A percentile compares a stretch with the other conserved stretches of the same genome.
Conservation (phyloP, 2,113 vertebrate genomes). For the Corythaeola cristata region DNA sequence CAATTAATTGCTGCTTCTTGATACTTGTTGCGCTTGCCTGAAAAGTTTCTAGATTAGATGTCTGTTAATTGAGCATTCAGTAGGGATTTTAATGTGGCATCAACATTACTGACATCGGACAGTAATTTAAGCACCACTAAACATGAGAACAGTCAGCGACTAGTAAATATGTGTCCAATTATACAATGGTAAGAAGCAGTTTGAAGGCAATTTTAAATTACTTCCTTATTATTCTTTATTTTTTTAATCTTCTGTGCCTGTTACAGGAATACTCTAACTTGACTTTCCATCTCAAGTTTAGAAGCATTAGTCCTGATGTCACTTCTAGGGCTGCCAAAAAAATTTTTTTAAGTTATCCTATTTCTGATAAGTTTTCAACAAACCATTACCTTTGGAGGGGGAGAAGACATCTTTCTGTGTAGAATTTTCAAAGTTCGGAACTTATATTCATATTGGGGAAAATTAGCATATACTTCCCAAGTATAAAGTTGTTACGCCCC, state of each 20-base stretch:
- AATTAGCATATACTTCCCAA: background rate
- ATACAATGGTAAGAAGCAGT: background rate
- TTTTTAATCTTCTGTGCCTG: background rate
- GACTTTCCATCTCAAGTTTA: background rate
- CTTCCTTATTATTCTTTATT: background rate
- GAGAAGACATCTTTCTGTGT: background rate
- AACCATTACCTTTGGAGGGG: background rate
- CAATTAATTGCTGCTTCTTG: background rate
- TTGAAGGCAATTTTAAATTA: background rate
- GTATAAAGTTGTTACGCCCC: background rate
- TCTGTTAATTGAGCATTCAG: background rate
- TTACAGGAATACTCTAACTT: background rate
- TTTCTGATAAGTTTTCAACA: background rate
- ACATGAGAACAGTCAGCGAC: background rate
- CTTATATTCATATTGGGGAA: background rate
- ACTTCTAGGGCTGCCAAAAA: background rate
- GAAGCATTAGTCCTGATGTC: background rate
- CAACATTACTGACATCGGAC: background rate
- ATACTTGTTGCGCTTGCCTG: background rate
- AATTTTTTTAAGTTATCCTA: rapidly evolving
- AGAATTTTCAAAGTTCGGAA: background rate
- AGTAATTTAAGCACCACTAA: background rate
- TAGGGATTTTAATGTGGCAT: background rate
- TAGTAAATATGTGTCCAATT: background rate
- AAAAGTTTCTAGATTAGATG: background rate